A percentile compares a stretch with the other conserved stretches of the same genome.
These are phyloP conservation scores for Paedocypris micromegethes DNA, from an alignment of 2,797 vertebrate genomes.

Conservation along the genomic window DNA sequence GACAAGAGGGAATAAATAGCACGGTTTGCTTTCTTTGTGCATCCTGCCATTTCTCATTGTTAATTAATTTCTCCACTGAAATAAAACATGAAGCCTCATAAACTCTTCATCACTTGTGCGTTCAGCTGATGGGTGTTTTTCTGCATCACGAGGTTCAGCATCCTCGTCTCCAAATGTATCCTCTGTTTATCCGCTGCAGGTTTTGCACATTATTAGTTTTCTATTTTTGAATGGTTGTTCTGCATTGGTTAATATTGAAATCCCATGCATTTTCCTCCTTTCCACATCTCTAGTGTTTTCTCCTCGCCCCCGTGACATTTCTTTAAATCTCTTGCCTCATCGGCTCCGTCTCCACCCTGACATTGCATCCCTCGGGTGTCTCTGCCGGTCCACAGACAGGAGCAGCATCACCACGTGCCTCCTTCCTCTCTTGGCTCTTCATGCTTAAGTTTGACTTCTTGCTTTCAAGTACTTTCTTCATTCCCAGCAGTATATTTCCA, in stretches of 20 bases:
- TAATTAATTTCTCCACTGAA: too few species aligned
- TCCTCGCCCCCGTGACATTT: constrained; percentile 38
- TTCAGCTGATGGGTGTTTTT: too few species aligned
- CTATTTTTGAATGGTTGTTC: background rate
- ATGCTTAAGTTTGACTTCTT: constrained; percentile 5
- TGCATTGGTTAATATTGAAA: constrained; percentile 1
- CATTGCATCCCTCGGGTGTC: constrained; percentile 28
- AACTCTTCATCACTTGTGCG: too few species aligned
- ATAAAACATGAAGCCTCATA: too few species aligned
- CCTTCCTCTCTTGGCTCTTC: background rate
- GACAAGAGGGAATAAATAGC: too few species aligned
- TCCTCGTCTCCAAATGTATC: too few species aligned
- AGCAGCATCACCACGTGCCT: constrained; percentile 30
- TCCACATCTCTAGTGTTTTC: background rate
- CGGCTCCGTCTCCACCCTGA: constrained; percentile 1
- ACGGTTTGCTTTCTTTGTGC: too few species aligned
- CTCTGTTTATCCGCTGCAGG: too few species aligned
- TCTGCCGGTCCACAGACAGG: constrained; percentile 23
- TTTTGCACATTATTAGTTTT: too few species aligned
- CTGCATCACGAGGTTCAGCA: too few species aligned
- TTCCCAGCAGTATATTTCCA: background rate
- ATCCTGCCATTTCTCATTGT: too few species aligned
- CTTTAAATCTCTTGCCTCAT: constrained; percentile 29
- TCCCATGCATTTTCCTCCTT: background rate
- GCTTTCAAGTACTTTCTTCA: background rate